Base-by-base conservation (phyloP, 2,888 invertebrate genomes). In the Caenorhabditis doughertyi region DNA sequence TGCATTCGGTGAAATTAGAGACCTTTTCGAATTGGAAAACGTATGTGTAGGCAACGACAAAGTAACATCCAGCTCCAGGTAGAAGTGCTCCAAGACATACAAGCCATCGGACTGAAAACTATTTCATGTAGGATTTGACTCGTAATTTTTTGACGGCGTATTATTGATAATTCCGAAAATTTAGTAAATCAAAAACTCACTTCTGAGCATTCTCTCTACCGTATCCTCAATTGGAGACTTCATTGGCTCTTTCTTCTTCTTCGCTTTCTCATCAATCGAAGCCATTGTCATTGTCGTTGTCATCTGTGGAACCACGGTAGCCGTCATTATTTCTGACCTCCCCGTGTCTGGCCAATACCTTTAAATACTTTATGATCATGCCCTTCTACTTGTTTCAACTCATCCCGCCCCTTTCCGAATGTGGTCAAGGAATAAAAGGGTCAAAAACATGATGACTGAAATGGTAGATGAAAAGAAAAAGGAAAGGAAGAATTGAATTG, bases 31-130 rank as follows among this genome's bases (percentile, higher is more conserved):
- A 83, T 80, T 90, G 90, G 60, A 90, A 90, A 2, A 91, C 35
- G 60, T 89, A 90, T 0, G 90, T 90, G 73, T 89, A 90, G 51
- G 86, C 84, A 56, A 90, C 87, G 70, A 89, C 89, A 44, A 88
- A 84, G 55, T 91, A 91, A 65, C 91, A 91, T 21, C 91, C 91
- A 16, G 89, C 62, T 21, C 91, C 91, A 13, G 91, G 91, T 32
- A 91, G 72, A 7, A 91, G 81, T 1, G 91, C 90, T 13, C 89
- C 90, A 39, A 89, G 67, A 9, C 79, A 73, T 11, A 86, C 85
- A 18, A 88, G 60, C 65, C 84, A 85, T 53, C 84, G 68, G 18
- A 86, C 87, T 87, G 76, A 65, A 85, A 82, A 71, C n/a, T n/a
- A n/a, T n/a, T n/a, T n/a, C n/a, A n/a, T n/a, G n/a, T n/a, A n/a